Evolutionary conservation across 2,888 invertebrate genomes (phyloP), one percentile per base, ranked within the genome.

Genomic region (Campaea margaritaria): DNA sequence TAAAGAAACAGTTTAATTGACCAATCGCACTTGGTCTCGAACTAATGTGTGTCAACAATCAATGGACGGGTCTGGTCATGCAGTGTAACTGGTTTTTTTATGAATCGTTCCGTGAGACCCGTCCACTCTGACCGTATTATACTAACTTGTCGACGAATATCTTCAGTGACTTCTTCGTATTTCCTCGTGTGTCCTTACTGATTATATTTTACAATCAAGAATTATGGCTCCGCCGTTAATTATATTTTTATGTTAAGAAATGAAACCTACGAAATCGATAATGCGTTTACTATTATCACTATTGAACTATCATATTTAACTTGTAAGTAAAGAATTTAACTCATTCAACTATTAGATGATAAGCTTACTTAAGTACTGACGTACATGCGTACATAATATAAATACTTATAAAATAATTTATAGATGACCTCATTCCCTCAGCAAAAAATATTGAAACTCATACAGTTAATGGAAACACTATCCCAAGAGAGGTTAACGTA

Each of bases 41-140:
- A 61, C 53, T 60, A 56, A 65, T 65, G 67, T 71, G 61, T 67
- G 65, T 60, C 60, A 67, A 58, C 64, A 59, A 47, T 50, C 59
- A 52, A 56, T 48, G 57, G 15, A 49, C 63, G 13, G 31, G 31
- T 31, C 2, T 9, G 31, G 63, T 45, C 62, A 50, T 59, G 57
- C 46, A 59, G 58, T 50, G 38, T 48, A 67, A 69, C 67, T 36
- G 56, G 64, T 67, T 66, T 64, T 13, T 41, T 47, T 48, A 63
- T 65, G 52, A 64, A 67, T 64, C 58, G 49, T 28, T 63, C 59
- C 60, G 57, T 64, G 67, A 47, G 62, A 67, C 60, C 44, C 16
- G 47, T 48, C 56, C 51, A 50, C 44, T 52, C 52, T 53, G 50
- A 62, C 49, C 59, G 45, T 15, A 28, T 16, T 43, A 39, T 39